Evolutionary conservation across 2,797 vertebrate genomes (phyloP).

Genomic region (Girardinus metallicus): DNA sequence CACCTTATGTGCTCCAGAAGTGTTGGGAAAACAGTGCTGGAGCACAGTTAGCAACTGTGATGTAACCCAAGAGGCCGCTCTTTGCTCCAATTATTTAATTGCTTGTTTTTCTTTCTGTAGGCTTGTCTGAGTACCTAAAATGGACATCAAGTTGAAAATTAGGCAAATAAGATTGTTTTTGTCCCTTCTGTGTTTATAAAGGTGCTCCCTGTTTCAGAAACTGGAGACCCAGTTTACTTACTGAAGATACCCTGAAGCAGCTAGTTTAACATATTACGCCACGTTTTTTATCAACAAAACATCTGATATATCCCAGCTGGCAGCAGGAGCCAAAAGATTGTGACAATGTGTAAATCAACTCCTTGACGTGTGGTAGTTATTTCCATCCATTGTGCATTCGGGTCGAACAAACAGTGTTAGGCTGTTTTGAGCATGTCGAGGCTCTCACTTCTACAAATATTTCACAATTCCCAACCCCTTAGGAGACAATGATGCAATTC

Average conservation of each 20-base stretch:
- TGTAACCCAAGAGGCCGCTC: not conserved
- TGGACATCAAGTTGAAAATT: not conserved
- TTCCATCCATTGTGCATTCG: slow-evolving; percentile 9
- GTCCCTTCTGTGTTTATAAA: slow-evolving; percentile 3
- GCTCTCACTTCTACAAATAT: slow-evolving; percentile 25
- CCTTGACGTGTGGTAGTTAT: slow-evolving; percentile 23
- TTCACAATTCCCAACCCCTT: slow-evolving; percentile 30
- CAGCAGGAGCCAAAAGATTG: slow-evolving; percentile 35
- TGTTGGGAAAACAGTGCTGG: not conserved
- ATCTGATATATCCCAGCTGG: slow-evolving; percentile 48
- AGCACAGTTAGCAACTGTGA: not conserved
- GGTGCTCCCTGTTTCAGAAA: slow-evolving; percentile 13
- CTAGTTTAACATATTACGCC: slow-evolving; percentile 25
- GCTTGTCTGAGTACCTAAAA: not conserved
- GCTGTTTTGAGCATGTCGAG: slow-evolving; percentile 21
- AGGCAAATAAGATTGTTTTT: not conserved
- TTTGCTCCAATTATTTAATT: not conserved
- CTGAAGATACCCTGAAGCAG: not conserved
- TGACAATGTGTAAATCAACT: slow-evolving; percentile 49
- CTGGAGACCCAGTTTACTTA: slow-evolving; percentile 12
- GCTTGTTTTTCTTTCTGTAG: not conserved
- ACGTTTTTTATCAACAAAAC: slow-evolving; percentile 22
- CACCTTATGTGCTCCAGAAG: slow-evolving; percentile 25
- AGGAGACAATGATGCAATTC: slow-evolving; percentile 23
- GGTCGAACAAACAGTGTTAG: slow-evolving; percentile 29